Base-by-base conservation (phyloP, 2,113 vertebrate genomes). In the Hypomesus transpacificus region DNA sequence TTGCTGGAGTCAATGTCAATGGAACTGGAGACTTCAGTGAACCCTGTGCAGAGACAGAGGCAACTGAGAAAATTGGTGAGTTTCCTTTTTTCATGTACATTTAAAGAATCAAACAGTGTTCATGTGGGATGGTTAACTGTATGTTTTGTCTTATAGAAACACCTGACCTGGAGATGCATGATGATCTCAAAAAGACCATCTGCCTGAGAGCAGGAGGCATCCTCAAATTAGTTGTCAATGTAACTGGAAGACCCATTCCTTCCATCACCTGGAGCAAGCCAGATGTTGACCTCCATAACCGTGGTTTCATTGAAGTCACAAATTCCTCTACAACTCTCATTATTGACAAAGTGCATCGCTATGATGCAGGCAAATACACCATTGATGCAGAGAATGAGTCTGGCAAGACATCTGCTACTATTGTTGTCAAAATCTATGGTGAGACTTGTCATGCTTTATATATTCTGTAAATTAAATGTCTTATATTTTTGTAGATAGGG, bases 401-500 rank as follows among this genome's bases (percentile, higher is more conserved):
- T 61, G 97, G 97, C 60, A 98, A 98, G 87, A 96, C 97, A 80
- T 95, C 97, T 86, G 94, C 95, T 77, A 92, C 91, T 71, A 89
- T 99, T 75, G 90, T 96, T 83, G 97, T 98, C 58, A 99, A 98
- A 91, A 92, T 99, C 39, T 99, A 95, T 26, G 97, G 97, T 98
- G 89, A 89, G 94, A 83, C 69, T 61, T 75, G n/a, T 24, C 14
- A 59, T 64, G 9, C 73, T 28, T 8, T 34, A 28, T 34, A 3
- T 6, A 63, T 63, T 63, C 31, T 28, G 11, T 17, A 2, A 18
- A 28, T 61, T 3, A 0, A 61, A 61, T 28, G 24, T 11, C 17
- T 26, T 8, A 31, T 16, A 26, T 28, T 16, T 62, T 34, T 34
- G 16, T 63, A 34, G 17, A 39, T 31, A 31, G 2, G 16, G 6